Conservation (phyloP, 1,140 invertebrate species). For the Tetraneura akinire region DNA sequence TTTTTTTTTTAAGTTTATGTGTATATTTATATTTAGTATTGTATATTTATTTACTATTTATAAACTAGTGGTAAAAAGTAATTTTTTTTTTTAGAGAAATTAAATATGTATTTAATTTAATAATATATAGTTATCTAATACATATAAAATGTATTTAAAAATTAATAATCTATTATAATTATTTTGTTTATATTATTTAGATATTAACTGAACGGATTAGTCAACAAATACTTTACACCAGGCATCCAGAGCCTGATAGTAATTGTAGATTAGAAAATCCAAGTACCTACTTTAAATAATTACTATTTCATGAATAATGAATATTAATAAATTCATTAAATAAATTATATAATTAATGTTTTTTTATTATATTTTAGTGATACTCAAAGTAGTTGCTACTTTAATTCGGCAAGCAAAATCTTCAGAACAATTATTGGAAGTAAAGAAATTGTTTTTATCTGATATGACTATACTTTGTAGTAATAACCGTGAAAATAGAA, state of each 20-base stretch:
- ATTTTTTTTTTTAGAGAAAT: too few species aligned
- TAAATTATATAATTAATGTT: conserved; percentile 44
- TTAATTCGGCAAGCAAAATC: conserved; percentile 94
- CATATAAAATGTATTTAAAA: too few species aligned
- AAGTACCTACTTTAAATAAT: conserved; percentile 73
- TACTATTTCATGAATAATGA: background rate
- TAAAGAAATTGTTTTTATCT: conserved; percentile 94
- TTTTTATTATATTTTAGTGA: conserved; percentile 70
- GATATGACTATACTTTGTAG: conserved; percentile 97
- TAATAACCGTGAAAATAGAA: conserved; percentile 93
- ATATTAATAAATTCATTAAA: background rate
- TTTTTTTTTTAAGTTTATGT: too few species aligned
- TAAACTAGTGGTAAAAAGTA: too few species aligned
- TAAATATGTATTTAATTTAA: too few species aligned
- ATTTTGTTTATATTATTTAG: conserved; percentile 58
- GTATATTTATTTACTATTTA: too few species aligned
- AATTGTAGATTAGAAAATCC: conserved; percentile 96
- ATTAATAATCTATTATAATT: background rate
- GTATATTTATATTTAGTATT: too few species aligned
- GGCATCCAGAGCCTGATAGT: conserved; percentile 90
- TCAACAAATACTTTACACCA: conserved; percentile 88
- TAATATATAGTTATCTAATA: background rate
- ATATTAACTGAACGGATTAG: conserved; percentile 96
- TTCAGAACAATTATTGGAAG: conserved; percentile 85
- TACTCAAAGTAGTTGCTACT: conserved; percentile 97